Evolutionary conservation across 1,140 invertebrate species (phyloP), one percentile per base, ranked within the genome.

Genomic region (Maconellicoccus hirsutus): DNA sequence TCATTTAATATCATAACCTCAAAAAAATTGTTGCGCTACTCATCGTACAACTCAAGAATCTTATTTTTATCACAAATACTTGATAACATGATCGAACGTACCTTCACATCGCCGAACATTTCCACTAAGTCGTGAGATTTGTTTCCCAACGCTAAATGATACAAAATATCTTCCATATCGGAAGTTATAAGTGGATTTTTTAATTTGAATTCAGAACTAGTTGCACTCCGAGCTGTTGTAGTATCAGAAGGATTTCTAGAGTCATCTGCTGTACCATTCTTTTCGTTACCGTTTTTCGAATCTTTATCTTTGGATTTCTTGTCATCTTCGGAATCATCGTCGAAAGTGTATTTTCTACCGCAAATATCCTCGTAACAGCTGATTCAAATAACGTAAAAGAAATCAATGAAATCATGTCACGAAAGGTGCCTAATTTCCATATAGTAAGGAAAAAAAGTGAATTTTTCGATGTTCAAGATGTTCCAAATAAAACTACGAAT

Each of bases 81-180:
- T n/a, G n/a, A n/a, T n/a, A n/a, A n/a, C n/a, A n/a, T n/a, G n/a
- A n/a, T n/a, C n/a, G n/a, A n/a, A n/a, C 76, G 78, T 84, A 96
- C 94, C 87, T 96, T 96, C 42, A 97, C 87, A 81, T 98, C 95
- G 22, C 92, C 89, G 80, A 98, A 98, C 92, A 96, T 95, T 79
- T 92, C 90, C 16, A 90, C 86, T 10, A 98, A 84, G 81, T 98
- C 92, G 78, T 97, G 91, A 38, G 90, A 91, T 38, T 87, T 91
- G 77, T 91, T 94, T 25, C 91, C 91, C 26, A 98, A 83, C 0
- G 93, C 93, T 75, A 98, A 82, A 82, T 98, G 95, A 79, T 98
- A 98, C 25, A 98, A 81, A 76, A 95, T 93, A 78, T 98, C 96
- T 78, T 93, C 77, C 25, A 25, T 66, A 26, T 66, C 61, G 2